Percentiles rank a stretch among this genome's conserved stretches.
Evolutionary conservation across 1,140 invertebrate species (phyloP).

Genomic region (Pseudachorutes palmiensis): DNA sequence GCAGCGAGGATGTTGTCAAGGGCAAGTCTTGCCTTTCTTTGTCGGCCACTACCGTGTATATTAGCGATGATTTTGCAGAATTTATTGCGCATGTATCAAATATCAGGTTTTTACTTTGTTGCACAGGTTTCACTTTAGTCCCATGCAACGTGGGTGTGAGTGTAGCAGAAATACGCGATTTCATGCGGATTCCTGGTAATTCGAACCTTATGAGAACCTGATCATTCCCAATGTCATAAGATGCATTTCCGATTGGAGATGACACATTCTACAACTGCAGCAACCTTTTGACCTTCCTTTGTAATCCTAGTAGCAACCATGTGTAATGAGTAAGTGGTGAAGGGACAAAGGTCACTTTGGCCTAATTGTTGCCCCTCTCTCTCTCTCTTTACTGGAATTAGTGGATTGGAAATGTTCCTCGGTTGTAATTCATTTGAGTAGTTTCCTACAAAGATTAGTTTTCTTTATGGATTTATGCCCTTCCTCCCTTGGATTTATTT

Average conservation of each 20-base stretch:
- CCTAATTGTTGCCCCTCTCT: neutral
- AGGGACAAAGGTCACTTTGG: neutral
- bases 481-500: neutral
- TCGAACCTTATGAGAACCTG: neutral
- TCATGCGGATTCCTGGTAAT: neutral
- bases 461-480: neutral
- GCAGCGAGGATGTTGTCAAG: too few relatives aligned
- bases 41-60: too few relatives aligned
- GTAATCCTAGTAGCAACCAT: too few relatives aligned
- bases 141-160: too few relatives aligned
- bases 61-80: too few relatives aligned
- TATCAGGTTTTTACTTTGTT: too few relatives aligned
- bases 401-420: neutral
- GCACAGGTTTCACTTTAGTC: too few relatives aligned
- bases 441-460: neutral
- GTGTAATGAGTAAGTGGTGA: too few relatives aligned
- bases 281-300: too few relatives aligned
- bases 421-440: neutral
- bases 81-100: too few relatives aligned
- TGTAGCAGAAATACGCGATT: too few relatives aligned
- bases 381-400: neutral
- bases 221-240: neutral
- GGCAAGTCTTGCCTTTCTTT: too few relatives aligned
- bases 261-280: neutral
- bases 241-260: neutral